Percentiles rank a stretch among this genome's conserved stretches.
phyloP scores from a whole-genome alignment of 2,888 invertebrate species.

The Cancer borealis region DNA sequence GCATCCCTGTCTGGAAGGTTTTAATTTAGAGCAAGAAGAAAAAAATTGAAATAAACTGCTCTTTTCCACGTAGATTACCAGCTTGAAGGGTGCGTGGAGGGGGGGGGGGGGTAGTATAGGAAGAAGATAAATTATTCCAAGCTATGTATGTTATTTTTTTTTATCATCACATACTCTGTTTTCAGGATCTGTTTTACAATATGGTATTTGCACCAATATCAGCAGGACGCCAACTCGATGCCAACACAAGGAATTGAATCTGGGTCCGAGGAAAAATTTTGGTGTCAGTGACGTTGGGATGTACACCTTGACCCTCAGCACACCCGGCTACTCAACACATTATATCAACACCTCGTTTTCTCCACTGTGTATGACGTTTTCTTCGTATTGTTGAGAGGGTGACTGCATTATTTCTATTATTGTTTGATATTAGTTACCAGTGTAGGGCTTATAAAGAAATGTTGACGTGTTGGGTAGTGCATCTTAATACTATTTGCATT shows the following conservation, averaged over 20 bases:
- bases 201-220: neutral
- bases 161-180: neutral
- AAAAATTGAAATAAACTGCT: no score
- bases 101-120: no score
- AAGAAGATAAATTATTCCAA: neutral
- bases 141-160: neutral
- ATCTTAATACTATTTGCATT: no score
- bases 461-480: no score
- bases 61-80: no score
- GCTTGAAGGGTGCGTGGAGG: no score
- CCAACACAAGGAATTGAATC: neutral
- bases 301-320: neutral
- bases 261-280: neutral
- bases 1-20: no score
- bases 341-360: neutral
- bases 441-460: no score
- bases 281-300: neutral
- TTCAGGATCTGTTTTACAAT: neutral
- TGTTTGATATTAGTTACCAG: no score
- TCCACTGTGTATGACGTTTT: neutral
- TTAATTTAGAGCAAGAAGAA: no score
- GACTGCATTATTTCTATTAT: neutral
- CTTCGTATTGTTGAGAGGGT: neutral
- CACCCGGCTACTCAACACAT: neutral
- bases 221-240: neutral